Evolutionary conservation across 1,140 invertebrate genomes (phyloP).

Genomic region (Leptinotarsa lineolata): DNA sequence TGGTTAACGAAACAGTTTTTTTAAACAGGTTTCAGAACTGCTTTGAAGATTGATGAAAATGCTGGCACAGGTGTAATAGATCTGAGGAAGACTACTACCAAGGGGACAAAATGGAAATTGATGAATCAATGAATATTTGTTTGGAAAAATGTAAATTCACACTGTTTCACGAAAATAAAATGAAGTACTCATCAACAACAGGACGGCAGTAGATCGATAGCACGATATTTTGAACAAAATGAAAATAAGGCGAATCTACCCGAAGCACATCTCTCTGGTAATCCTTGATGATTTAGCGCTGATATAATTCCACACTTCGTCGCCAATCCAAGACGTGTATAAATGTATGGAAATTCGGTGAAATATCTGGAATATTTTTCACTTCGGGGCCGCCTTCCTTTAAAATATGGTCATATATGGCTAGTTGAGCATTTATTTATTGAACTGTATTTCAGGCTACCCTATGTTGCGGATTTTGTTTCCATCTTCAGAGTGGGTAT

Average conservation of each 20-base stretch:
- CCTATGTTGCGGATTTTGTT: not conserved
- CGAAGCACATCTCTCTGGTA: not conserved
- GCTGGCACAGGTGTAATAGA: no score
- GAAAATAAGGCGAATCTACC: not conserved
- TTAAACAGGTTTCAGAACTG: no score
- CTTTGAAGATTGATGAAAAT: no score
- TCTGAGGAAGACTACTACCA: no score
- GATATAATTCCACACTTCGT: slow-evolving; percentile 37
- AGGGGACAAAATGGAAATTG: no score
- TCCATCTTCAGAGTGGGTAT: not conserved
- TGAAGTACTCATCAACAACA: no score
- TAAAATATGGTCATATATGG: slow-evolving; percentile 42
- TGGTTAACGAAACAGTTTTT: no score
- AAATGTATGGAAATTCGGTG: slow-evolving; percentile 44
- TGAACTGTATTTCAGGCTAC: slow-evolving; percentile 17
- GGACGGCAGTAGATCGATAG: not conserved
- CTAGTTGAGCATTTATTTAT: slow-evolving; percentile 39
- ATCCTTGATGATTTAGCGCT: slow-evolving; percentile 40
- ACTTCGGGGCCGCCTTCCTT: slow-evolving; percentile 25
- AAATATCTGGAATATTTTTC: slow-evolving; percentile 44
- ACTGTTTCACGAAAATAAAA: no score
- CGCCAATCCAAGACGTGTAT: slow-evolving; percentile 32
- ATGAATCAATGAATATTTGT: no score
- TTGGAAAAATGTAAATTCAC: no score
- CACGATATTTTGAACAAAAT: not conserved